These are phyloP conservation scores for Apamea monoglypha DNA, from an alignment of 2,888 invertebrate genomes.

Conservation along the genomic window DNA sequence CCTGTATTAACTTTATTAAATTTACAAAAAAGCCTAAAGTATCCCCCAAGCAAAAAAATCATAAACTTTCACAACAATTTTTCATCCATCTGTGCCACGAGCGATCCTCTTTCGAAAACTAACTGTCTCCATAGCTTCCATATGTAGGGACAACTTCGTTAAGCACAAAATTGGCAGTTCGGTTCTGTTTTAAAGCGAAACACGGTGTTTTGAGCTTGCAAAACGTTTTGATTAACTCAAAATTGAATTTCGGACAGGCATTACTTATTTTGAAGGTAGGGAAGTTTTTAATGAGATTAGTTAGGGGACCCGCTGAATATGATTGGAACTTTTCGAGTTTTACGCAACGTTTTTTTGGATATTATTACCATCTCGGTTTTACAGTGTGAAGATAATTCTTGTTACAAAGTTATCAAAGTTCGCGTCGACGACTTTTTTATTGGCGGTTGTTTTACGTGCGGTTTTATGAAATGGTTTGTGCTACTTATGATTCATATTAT, in stretches of 20 bases:
- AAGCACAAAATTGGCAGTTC: conserved; percentile 50
- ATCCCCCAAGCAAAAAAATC: neutral
- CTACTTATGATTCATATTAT: neutral
- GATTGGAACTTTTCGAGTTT: conserved; percentile 63
- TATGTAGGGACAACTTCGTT: conserved; percentile 49
- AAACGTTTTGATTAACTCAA: conserved; percentile 58
- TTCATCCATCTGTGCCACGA: neutral
- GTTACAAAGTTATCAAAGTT: conserved; percentile 50
- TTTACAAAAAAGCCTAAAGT: neutral
- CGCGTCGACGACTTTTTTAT: conserved; percentile 26
- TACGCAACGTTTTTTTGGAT: conserved; percentile 53
- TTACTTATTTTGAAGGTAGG: conserved; percentile 54
- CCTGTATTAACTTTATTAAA: neutral
- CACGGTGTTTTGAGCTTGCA: conserved; percentile 38
- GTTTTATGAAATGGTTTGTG: conserved; percentile 18
- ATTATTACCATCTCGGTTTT: conserved; percentile 55
- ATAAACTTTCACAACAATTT: neutral
- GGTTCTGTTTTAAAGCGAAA: conserved; percentile 42
- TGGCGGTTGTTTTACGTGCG: conserved; percentile 9
- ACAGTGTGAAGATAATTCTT: conserved; percentile 57
- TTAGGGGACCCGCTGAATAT: conserved; percentile 55
- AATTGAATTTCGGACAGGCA: conserved; percentile 62
- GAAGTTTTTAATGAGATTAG: conserved; percentile 69
- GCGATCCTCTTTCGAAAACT: conserved; percentile 24
- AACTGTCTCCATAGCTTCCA: neutral